Evolutionary conservation across 2,113 vertebrate genomes (phyloP).

Genomic region (Anarhynchus alexandrinus): DNA sequence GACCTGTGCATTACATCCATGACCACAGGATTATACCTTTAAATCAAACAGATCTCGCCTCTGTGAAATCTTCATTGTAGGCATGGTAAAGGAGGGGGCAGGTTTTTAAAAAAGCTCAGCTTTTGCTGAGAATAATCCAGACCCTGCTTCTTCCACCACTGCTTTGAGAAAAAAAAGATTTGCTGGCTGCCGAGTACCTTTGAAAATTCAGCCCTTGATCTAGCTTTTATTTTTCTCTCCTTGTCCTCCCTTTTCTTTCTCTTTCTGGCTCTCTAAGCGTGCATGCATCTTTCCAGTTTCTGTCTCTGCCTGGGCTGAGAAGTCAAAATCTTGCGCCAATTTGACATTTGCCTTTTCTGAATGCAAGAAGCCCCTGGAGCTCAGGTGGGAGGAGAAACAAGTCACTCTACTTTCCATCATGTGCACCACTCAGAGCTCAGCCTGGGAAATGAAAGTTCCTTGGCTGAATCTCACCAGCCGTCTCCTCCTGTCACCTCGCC

Average conservation of each 20-base stretch:
- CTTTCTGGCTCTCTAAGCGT: neutral
- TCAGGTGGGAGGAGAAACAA: neutral
- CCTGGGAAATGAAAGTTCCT: conserved; percentile 2
- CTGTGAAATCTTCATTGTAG: neutral
- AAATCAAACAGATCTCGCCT: neutral
- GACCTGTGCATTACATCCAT: neutral
- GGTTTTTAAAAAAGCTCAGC: neutral
- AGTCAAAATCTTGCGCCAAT: neutral
- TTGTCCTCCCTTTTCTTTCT: neutral
- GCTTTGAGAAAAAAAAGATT: neutral
- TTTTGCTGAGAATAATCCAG: neutral
- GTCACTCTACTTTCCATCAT: neutral
- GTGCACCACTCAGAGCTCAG: neutral
- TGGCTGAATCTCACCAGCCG: neutral
- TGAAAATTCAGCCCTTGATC: neutral
- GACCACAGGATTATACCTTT: neutral
- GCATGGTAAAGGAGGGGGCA: neutral
- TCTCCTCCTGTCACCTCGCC: neutral
- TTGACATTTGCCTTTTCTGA: neutral
- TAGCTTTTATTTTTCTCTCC: neutral
- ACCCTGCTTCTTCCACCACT: neutral
- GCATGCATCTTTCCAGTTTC: neutral
- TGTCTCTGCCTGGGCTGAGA: neutral
- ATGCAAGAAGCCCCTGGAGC: neutral
- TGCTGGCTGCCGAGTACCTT: neutral